Evolutionary conservation across 2,113 vertebrate species (phyloP).

Genomic region (Butorides virescens): DNA sequence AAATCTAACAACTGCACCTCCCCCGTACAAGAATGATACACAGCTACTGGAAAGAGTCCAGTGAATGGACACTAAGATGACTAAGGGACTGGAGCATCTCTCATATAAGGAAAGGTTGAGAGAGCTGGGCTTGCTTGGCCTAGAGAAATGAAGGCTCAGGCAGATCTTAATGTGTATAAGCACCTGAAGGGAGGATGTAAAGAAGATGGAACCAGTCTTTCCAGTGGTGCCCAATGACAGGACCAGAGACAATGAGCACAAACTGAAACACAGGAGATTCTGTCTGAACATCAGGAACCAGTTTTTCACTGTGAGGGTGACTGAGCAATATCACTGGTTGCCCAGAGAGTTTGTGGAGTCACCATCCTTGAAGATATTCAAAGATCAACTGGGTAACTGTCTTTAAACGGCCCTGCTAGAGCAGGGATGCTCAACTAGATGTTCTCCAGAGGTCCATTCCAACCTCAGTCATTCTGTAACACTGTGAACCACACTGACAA

Average conservation of each 20-base stretch:
- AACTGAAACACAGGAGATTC: neutral
- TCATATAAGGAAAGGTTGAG: neutral
- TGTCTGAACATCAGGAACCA: neutral
- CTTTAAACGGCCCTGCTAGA: neutral
- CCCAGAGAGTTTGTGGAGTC: neutral
- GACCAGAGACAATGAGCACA: neutral
- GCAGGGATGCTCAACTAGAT: neutral
- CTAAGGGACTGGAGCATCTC: neutral
- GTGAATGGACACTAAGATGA: neutral
- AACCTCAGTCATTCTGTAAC: neutral
- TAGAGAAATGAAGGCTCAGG: neutral
- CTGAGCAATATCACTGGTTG: neutral
- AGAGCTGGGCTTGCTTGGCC: neutral
- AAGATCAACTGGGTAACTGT: neutral
- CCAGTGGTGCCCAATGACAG: neutral
- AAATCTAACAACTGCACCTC: neutral
- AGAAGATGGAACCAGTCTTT: neutral
- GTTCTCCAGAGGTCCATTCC: accelerated
- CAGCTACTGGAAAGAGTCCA: neutral
- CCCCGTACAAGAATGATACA: neutral
- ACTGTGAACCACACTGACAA: neutral
- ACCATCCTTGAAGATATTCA: neutral
- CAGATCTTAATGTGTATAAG: neutral
- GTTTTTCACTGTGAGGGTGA: neutral
- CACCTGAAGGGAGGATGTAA: neutral